Evolutionary conservation across 2,888 invertebrate genomes (phyloP), one percentile per base, ranked within the genome.

Genomic region (Oligia fasciuncula): DNA sequence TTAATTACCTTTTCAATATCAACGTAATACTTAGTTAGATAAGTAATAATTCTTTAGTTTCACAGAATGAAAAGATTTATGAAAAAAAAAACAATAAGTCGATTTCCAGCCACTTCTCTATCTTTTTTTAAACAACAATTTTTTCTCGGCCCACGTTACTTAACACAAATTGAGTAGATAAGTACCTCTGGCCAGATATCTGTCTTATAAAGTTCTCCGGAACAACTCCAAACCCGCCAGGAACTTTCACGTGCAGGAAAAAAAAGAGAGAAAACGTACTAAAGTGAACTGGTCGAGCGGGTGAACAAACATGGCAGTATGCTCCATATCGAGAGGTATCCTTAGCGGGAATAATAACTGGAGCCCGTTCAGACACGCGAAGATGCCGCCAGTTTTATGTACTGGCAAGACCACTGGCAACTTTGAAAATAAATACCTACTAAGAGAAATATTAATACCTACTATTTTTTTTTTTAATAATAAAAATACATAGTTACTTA

Each of bases 311-410:
- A 84, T 40, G 85, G 82, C 74, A 9, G 35, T 0, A 46, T 72
- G 68, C 60, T 60, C 77, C 73, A 62, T 77, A 69, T 70, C 70
- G 43, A 73, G 78, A 74, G 67, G 71, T 65, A 71, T 71, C 77
- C 76, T n/a, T 78, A 85, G 87, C 81, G 78, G 81, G 85, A 78
- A 69, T 70, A 77, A 78, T 84, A 66, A 78, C 77, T 84, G 81
- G 66, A 71, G 67, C 73, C 63, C 40, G 35, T 29, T 67, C 69
- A 73, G 80, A 73, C 77, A 75, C 49, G 77, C 67, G 46, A 73
- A 49, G 62, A 76, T 49, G 43, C 60, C 60, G 69, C 13, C 57
- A 3, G 43, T 40, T 40, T 35, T 43, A 19, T n/a, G 23, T 68
- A 35, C 68, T 49, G 19, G 29, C 46, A 49, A 67, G n/a, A 51